Evolutionary conservation across 2,113 vertebrate species (phyloP).

Genomic region (Puma concolor): DNA sequence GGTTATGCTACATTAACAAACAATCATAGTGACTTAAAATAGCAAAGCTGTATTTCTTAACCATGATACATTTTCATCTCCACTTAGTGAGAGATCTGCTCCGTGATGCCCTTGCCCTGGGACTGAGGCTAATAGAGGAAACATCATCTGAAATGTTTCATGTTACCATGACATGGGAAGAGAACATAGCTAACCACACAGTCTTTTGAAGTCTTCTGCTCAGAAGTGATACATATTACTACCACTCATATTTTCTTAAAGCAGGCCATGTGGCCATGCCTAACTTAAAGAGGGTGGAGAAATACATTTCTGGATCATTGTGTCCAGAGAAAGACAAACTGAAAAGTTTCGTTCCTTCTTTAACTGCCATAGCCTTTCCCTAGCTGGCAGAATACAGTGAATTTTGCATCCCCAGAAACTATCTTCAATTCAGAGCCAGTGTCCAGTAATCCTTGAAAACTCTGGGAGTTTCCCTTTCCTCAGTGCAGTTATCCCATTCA

Average conservation of each 20-base stretch:
- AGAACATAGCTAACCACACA: background rate
- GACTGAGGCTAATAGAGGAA: background rate
- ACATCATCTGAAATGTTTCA: background rate
- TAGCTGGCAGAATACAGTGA: background rate
- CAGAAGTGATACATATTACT: background rate
- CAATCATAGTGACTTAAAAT: constrained; percentile 45
- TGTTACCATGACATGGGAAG: background rate
- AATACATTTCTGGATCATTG: background rate
- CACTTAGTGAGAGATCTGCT: background rate
- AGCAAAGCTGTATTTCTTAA: constrained; percentile 24
- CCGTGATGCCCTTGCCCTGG: background rate
- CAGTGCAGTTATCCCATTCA: background rate
- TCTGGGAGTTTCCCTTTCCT: background rate
- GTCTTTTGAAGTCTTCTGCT: background rate
- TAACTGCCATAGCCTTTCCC: background rate
- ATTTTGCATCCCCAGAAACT: background rate
- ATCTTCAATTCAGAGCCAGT: background rate
- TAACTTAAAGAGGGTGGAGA: background rate
- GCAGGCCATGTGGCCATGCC: background rate
- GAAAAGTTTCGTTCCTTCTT: background rate
- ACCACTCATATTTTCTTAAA: background rate
- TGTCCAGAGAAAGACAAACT: background rate
- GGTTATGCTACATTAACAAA: constrained; percentile 46
- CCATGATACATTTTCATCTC: background rate
- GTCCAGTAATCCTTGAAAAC: background rate